Evolutionary conservation across 2,888 invertebrate genomes (phyloP).

Genomic region (Leucoma salicis): DNA sequence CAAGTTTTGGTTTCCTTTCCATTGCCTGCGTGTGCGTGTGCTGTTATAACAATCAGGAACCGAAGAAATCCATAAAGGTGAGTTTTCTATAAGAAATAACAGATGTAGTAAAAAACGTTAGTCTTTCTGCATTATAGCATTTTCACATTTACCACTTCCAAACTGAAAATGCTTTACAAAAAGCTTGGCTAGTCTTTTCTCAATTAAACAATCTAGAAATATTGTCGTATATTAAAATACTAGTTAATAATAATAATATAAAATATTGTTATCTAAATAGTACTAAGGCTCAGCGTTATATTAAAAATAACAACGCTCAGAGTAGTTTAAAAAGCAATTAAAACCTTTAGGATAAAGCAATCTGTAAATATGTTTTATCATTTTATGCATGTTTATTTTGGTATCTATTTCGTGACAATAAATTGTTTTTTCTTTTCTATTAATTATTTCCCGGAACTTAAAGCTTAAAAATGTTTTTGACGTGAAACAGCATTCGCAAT

Average conservation of each 20-base stretch:
- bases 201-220: neutral
- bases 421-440: too few species aligned
- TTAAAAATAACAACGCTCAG: slow-evolving; percentile 11
- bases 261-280: neutral
- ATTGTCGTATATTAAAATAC: neutral
- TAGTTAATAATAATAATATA: neutral
- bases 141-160: neutral
- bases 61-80: slow-evolving; percentile 76
- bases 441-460: too few species aligned
- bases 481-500: too few species aligned
- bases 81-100: slow-evolving; percentile 31
- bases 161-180: neutral
- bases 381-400: slow-evolving; percentile 30
- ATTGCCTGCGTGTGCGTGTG: slow-evolving; percentile 58
- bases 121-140: neutral
- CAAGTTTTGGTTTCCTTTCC: slow-evolving; percentile 45
- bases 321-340: slow-evolving; percentile 14
- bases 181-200: neutral
- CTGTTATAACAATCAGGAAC: slow-evolving; percentile 62
- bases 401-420: slow-evolving; percentile 26
- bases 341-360: slow-evolving; percentile 2
- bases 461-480: too few species aligned
- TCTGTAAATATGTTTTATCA: slow-evolving; percentile 17
- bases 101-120: neutral
- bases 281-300: slow-evolving; percentile 7